A percentile compares a stretch with the other conserved stretches of the same genome.
These are phyloP conservation scores for Podarcis lilfordi DNA, from an alignment of 2,797 vertebrate genomes.

Conservation along the genomic window DNA sequence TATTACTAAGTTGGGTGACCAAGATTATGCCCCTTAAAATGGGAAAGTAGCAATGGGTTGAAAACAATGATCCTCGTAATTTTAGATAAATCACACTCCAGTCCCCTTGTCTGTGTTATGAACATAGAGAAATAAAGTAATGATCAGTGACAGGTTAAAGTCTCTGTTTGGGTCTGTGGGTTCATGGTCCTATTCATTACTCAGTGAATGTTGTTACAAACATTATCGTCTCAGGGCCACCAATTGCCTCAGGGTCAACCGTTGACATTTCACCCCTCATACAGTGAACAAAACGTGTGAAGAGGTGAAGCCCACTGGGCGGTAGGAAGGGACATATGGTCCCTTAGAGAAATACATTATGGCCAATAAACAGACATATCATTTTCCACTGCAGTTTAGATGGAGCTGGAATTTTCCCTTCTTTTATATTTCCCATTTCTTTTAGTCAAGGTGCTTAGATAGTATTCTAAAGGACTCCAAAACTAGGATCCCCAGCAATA, in stretches of 20 bases:
- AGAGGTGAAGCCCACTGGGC: not conserved
- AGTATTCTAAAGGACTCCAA: too few relatives aligned
- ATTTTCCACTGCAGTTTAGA: not conserved
- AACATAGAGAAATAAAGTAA: not conserved
- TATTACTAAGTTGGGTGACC: not conserved
- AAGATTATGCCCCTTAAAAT: not conserved
- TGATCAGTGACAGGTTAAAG: not conserved
- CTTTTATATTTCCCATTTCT: not conserved
- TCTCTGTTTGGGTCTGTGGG: not conserved
- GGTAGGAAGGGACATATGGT: not conserved
- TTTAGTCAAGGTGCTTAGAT: not conserved
- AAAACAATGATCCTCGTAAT: constrained; percentile 6
- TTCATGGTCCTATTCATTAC: not conserved
- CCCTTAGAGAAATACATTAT: not conserved
- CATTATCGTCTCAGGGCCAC: not conserved
- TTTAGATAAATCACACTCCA: not conserved
- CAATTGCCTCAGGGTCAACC: not conserved
- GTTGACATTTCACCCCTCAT: not conserved
- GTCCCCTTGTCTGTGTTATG: not conserved
- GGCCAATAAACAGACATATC: too few relatives aligned
- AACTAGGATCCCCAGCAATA: too few relatives aligned
- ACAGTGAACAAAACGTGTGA: not conserved
- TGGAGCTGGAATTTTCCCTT: not conserved
- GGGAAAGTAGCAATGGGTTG: not conserved
- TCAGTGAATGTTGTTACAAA: not conserved